Percentiles rank a stretch among this genome's conserved stretches.
Evolutionary conservation across 1,140 invertebrate genomes (phyloP).

Genomic region (Arctopsyche grandis): DNA sequence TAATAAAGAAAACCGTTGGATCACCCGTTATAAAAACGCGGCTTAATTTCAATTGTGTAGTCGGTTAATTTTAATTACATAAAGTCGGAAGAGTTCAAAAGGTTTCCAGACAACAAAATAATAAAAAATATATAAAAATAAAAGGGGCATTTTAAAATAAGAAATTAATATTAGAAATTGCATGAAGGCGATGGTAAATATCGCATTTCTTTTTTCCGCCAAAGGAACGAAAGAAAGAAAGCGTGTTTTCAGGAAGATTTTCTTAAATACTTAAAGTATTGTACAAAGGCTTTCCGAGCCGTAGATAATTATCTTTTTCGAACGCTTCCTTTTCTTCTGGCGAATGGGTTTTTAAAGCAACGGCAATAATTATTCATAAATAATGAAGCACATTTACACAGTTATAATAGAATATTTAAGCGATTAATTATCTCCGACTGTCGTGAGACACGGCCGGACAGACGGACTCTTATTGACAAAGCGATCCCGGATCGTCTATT

Average conservation of each 20-base stretch:
- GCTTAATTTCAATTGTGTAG: too few relatives aligned
- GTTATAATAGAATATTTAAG: constrained; percentile 42
- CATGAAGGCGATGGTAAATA: constrained; percentile 33
- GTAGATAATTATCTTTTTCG: constrained; percentile 36
- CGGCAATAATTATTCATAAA: constrained; percentile 48
- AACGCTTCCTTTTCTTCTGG: constrained; percentile 24
- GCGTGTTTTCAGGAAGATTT: constrained; percentile 23
- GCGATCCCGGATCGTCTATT: neutral
- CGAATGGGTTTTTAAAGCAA: constrained; percentile 47
- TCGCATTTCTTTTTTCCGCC: constrained; percentile 25
- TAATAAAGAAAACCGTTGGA: too few relatives aligned
- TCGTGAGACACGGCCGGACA: neutral
- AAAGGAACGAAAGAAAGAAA: constrained; percentile 28
- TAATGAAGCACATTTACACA: constrained; percentile 48
- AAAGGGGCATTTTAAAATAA: constrained; percentile 23
- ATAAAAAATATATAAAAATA: constrained; percentile 24
- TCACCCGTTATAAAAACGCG: too few relatives aligned
- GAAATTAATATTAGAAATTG: constrained; percentile 32
- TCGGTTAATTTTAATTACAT: too few relatives aligned
- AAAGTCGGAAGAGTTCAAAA: too few relatives aligned
- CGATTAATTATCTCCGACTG: constrained; percentile 27
- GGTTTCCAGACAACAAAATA: too few relatives aligned
- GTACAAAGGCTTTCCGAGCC: constrained; percentile 20
- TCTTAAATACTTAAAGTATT: constrained; percentile 43
- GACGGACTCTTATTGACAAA: constrained; percentile 18